Conservation (phyloP, 92 coral and sea anemone species). For the Virgularia gustaviana region DNA sequence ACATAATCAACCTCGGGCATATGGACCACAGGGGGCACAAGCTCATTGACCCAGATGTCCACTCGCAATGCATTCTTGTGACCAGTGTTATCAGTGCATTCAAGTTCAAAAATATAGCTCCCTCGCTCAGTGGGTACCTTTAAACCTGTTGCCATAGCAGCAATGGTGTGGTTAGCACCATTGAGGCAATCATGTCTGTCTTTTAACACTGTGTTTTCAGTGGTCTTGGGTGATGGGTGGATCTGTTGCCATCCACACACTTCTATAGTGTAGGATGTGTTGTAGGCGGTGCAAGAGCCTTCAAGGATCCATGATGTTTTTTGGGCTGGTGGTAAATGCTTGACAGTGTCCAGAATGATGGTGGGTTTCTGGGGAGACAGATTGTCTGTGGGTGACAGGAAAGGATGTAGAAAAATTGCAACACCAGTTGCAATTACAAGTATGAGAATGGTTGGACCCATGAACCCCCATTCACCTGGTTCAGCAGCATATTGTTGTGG, state of each 20-base stretch:
- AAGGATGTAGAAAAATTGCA: not conserved
- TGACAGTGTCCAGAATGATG: not conserved
- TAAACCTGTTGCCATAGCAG: not conserved
- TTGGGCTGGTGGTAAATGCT: conserved; percentile 5
- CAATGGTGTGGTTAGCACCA: not conserved
- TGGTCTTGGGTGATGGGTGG: conserved; percentile 6
- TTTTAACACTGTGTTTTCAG: conserved; percentile 6
- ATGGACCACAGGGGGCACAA: conserved; percentile 9
- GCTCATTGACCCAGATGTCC: conserved; percentile 14
- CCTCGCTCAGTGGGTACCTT: conserved; percentile 8
- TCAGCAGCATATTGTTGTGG: too few relatives aligned
- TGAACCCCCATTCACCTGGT: too few relatives aligned
- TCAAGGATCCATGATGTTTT: not conserved
- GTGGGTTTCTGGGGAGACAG: conserved; percentile 3
- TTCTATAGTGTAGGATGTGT: not conserved
- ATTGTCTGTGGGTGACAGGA: too few relatives aligned
- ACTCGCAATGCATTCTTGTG: conserved; percentile 1
- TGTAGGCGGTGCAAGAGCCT: conserved; percentile 13
- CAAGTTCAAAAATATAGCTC: conserved; percentile 15
- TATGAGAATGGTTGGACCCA: too few relatives aligned
- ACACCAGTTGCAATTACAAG: not conserved
- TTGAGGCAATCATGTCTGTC: not conserved
- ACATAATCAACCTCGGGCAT: not conserved
- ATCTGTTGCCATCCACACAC: conserved; percentile 20
- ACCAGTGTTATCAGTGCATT: not conserved